phyloP scores from a whole-genome alignment of 2,888 invertebrate genomes.

The Drosophila anomelani region DNA sequence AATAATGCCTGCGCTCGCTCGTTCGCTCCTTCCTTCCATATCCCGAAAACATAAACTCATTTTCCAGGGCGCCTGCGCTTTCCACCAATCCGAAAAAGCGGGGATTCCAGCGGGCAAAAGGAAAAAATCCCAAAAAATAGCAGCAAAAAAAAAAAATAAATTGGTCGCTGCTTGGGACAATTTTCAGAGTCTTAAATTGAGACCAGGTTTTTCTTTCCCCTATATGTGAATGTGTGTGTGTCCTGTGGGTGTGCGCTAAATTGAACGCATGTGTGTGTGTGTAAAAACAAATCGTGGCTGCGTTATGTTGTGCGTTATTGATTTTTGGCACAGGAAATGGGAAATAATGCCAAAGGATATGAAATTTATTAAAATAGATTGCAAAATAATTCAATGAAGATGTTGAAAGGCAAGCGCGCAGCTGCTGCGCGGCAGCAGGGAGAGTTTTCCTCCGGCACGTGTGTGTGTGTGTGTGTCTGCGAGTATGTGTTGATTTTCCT shows the following conservation, averaged over 20 bases:
- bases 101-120: constrained; percentile 19
- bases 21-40: constrained; percentile 1
- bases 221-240: constrained; percentile 7
- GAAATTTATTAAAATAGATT: constrained; percentile 72
- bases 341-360: constrained; percentile 64
- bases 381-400: constrained; percentile 73
- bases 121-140: constrained; percentile 42
- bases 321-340: constrained; percentile 59
- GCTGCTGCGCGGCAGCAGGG: not conserved
- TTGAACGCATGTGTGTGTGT: constrained; percentile 38
- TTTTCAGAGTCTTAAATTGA: constrained; percentile 47
- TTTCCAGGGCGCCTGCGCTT: constrained; percentile 76
- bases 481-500: constrained; percentile 19
- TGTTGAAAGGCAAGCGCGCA: constrained; percentile 34
- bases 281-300: constrained; percentile 59
- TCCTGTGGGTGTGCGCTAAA: constrained; percentile 29
- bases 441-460: constrained; percentile 8
- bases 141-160: constrained; percentile 31
- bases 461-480: constrained; percentile 10
- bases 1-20: constrained; percentile 5
- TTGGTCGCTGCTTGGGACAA: constrained; percentile 45
- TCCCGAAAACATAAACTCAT: constrained; percentile 17
- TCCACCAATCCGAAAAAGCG: constrained; percentile 18
- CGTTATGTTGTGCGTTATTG: constrained; percentile 66
- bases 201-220: constrained; percentile 47